Evolutionary conservation across 2,888 invertebrate species (phyloP), one percentile per base, ranked within the genome.

Genomic region (Marasmarcha lunaedactyla): DNA sequence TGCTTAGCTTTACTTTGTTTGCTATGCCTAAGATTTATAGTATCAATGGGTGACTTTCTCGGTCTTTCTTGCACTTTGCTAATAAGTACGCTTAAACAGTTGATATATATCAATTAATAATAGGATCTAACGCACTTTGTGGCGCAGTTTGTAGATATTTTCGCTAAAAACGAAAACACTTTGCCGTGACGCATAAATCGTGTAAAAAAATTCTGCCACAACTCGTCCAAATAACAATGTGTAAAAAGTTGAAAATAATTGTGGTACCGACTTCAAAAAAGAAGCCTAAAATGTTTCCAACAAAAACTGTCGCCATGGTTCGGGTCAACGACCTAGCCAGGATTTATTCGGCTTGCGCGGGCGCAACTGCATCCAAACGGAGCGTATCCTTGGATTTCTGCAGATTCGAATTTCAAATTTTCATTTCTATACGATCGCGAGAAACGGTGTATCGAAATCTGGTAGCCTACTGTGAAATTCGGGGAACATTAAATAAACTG

Each of bases 361-460:
- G 51, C 59, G 59, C 57, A 51, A 48, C 51, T 57, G 57, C 49
- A 52, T 50, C 49, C 53, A 46, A 52, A 54, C 55, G 44, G 46
- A 46, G 43, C 54, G 59, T 57, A 71, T 62, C 68, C 69, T 70
- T 64, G 71, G 59, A 63, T 64, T 66, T 71, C 70, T 63, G 58
- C 57, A 59, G 63, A 76, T 78, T 73, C 70, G 79, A 79, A 78
- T 79, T 79, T 74, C 73, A 79, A 79, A 79, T 79, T 78, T 76
- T 77, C 74, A 72, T 69, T 63, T 64, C 63, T 66, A 66, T 68
- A 65, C 59, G 57, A 60, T 59, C 61, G 63, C 56, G 55, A 66
- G 65, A 63, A 57, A 54, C 65, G 69, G 70, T 66, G 71, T 30
- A 30, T 30, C 30, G 10, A 71, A 70, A 57, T 49, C 45, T 42